A percentile compares a stretch with the other conserved stretches of the same genome.
phyloP scores from a whole-genome alignment of 35 echinoderm and acorn worm genomes.

The Ophioderma brevispina region DNA sequence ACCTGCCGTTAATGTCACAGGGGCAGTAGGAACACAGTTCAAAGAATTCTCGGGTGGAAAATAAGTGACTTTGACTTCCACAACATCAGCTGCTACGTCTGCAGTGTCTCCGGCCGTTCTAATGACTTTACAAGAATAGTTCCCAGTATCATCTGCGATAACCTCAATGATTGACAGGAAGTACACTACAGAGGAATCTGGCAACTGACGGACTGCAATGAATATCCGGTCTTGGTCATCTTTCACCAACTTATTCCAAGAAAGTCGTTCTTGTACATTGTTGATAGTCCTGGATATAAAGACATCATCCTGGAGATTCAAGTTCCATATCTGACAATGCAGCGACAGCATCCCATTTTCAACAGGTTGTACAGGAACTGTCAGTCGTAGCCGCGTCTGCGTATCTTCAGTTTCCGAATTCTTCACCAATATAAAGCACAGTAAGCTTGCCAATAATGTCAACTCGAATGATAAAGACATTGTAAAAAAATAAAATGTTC shows the following conservation, averaged over 20 bases:
- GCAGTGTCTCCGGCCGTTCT: neutral
- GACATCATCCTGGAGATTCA: neutral
- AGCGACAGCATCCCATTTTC: neutral
- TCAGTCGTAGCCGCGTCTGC: neutral
- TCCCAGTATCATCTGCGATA: neutral
- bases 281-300: neutral
- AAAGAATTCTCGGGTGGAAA: neutral
- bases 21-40: neutral
- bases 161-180: neutral
- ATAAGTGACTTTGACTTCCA: neutral
- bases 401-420: neutral
- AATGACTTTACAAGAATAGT: neutral
- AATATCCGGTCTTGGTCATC: neutral
- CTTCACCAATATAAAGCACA: neutral
- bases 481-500: neutral
- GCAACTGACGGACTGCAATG: neutral
- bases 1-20: neutral
- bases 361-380: neutral
- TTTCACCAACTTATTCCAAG: neutral
- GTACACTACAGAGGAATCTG: neutral
- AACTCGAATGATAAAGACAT: neutral
- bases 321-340: neutral
- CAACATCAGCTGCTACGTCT: neutral
- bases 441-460: neutral
- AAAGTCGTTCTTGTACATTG: neutral